Percentiles rank a stretch among this genome's conserved stretches.
These are phyloP conservation scores for Rana temporaria DNA, from an alignment of 2,113 vertebrate species.

Conservation along the genomic window DNA sequence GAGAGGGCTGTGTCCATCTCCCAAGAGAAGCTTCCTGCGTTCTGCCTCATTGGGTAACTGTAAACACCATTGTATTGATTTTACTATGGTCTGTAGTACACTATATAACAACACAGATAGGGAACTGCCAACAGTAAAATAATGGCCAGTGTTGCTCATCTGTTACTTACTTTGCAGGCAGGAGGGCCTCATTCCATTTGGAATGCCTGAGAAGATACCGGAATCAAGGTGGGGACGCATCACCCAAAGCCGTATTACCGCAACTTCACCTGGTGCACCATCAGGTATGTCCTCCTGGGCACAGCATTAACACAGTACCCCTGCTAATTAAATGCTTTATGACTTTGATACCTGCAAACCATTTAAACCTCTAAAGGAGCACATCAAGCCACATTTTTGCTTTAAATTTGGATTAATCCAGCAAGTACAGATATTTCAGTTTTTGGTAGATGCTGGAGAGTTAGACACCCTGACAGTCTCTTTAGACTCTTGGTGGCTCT, in stretches of 20 bases:
- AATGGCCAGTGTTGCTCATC: not conserved
- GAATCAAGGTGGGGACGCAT: constrained; percentile 77
- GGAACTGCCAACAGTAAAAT: not conserved
- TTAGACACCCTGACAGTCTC: no score
- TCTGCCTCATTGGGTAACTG: constrained; percentile 88
- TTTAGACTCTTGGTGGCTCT: no score
- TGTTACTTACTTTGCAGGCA: constrained; percentile 72
- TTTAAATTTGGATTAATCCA: no score
- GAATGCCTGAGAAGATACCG: constrained; percentile 94
- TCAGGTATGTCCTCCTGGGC: constrained; percentile 77
- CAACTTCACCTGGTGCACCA: constrained; percentile 90
- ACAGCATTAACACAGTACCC: not conserved
- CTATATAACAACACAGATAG: no score
- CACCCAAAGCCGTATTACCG: constrained; percentile 92
- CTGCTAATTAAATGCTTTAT: no score
- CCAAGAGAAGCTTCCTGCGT: constrained; percentile 89
- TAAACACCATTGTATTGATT: no score
- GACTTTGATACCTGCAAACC: no score
- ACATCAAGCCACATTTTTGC: no score
- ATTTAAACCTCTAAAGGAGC: no score
- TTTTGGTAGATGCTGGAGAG: no score
- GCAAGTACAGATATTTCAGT: no score
- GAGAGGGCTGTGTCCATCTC: constrained; percentile 78
- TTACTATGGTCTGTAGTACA: not conserved
- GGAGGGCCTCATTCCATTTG: constrained; percentile 95